phyloP scores from a whole-genome alignment of 2,797 vertebrate species.

The Columba guinea region DNA sequence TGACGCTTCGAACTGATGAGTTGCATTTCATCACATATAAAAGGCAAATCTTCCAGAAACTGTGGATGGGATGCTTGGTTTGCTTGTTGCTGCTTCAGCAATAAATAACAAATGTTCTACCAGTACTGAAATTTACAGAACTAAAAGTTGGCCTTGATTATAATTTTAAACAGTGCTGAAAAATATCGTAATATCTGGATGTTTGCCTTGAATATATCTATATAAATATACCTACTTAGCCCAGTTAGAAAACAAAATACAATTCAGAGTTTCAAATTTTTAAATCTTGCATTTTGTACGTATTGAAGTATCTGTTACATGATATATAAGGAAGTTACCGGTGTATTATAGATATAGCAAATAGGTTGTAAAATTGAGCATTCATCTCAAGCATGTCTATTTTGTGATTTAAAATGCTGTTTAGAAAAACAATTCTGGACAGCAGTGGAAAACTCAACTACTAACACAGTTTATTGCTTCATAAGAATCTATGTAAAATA shows the following conservation, averaged over 20 bases:
- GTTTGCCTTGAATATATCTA: background rate
- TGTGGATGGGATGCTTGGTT: background rate
- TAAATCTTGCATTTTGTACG: background rate
- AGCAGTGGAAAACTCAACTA: constrained; percentile 47
- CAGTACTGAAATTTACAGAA: background rate
- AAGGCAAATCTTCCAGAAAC: background rate
- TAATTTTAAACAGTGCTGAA: background rate
- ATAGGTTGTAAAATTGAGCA: background rate
- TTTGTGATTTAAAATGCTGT: constrained; percentile 68
- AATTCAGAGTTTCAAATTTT: background rate
- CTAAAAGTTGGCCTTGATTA: background rate
- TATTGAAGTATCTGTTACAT: background rate
- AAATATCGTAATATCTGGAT: background rate
- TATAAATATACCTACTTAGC: background rate
- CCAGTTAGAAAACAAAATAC: background rate
- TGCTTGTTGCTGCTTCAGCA: background rate
- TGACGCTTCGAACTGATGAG: background rate
- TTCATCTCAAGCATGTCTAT: background rate
- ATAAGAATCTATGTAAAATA: constrained; percentile 20
- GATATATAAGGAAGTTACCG: constrained; percentile 29
- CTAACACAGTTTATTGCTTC: constrained; percentile 53
- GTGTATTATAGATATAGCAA: background rate
- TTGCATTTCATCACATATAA: background rate
- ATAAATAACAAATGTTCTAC: background rate
- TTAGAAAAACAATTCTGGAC: constrained; percentile 66